Base-by-base conservation (phyloP, 1,140 invertebrate genomes). In the Neodiprion virginianus region DNA sequence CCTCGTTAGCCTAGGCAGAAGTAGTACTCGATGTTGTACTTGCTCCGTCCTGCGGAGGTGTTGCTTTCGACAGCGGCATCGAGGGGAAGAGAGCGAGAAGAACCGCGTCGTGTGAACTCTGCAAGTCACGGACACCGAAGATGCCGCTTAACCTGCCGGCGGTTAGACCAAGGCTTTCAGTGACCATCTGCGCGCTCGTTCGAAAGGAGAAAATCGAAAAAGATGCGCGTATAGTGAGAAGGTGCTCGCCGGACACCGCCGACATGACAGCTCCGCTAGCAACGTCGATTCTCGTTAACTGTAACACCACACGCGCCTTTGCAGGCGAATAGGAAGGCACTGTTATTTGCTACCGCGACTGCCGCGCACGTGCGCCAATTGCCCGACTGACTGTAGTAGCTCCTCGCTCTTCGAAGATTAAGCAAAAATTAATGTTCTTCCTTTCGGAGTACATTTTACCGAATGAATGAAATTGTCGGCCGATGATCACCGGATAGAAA, bases 201-300 rank as follows among this genome's bases (percentile, higher is more conserved):
- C 53, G 11, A 61, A 12, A 12, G 53, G 53, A 61, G 53, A 14
- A 17, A 61, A 61, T 61, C 53, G 53, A 61, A 61, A 61, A 61
- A 61, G 53, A 61, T 61, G 11, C 53, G 53, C 11, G 71, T 17
- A 74, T 72, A 72, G 70, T 48, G 74, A 71, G 71, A 76, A 74
- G 61, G 75, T 71, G 71, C 70, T 14, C 21, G 8, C 21, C 71
- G 72, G 79, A 79, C 78, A 61, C 53, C 53, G 14, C 47, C 48
- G 75, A 79, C 79, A 77, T 74, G 79, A 79, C 81, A 82, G 79
- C 77, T 78, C 76, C 75, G 73, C 74, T 71, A 77, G 76, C 68
- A 68, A 80, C 75, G 82, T 85, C 83, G 85, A 84, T 85, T 84
- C 84, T 86, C 82, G 85, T 87, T 87, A 84, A 84, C 81, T 79